These are phyloP conservation scores for Tenthredo mesomela DNA, from an alignment of 2,888 invertebrate species.

Conservation along the genomic window DNA sequence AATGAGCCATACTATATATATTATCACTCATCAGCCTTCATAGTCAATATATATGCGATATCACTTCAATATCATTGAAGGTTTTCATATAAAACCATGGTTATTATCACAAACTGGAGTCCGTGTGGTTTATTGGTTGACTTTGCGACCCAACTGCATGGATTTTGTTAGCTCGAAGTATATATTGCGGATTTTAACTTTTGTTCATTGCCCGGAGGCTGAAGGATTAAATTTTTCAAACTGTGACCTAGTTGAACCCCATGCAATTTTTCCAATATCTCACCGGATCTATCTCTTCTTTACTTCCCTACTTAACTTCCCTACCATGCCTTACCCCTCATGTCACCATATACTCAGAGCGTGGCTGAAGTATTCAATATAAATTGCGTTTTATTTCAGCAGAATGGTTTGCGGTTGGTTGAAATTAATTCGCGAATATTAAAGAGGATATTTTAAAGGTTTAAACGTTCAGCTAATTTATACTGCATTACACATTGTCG, in stretches of 20 bases:
- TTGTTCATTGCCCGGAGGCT: not conserved
- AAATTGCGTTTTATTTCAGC: conserved; percentile 23
- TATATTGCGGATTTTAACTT: not conserved
- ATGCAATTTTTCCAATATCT: not conserved
- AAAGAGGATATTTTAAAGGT: conserved; percentile 24
- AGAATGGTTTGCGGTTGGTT: not conserved
- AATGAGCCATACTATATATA: not conserved
- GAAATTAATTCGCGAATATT: conserved; percentile 31
- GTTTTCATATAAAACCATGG: not conserved
- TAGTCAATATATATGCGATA: no score
- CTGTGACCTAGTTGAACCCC: conserved; percentile 26
- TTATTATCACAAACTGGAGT: not conserved
- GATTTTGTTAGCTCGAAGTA: not conserved
- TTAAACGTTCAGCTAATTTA: not conserved
- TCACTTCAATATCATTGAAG: not conserved
- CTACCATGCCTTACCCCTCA: not conserved
- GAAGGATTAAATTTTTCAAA: conserved; percentile 31
- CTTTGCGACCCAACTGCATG: not conserved
- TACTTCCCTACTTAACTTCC: not conserved
- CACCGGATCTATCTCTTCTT: conserved; percentile 32
- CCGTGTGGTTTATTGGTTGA: not conserved
- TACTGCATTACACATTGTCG: not conserved
- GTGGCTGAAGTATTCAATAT: conserved; percentile 4
- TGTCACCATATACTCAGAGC: not conserved
- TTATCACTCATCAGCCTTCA: not conserved